Conservation (phyloP, 2,888 invertebrate species). For the Apodemia zela region DNA sequence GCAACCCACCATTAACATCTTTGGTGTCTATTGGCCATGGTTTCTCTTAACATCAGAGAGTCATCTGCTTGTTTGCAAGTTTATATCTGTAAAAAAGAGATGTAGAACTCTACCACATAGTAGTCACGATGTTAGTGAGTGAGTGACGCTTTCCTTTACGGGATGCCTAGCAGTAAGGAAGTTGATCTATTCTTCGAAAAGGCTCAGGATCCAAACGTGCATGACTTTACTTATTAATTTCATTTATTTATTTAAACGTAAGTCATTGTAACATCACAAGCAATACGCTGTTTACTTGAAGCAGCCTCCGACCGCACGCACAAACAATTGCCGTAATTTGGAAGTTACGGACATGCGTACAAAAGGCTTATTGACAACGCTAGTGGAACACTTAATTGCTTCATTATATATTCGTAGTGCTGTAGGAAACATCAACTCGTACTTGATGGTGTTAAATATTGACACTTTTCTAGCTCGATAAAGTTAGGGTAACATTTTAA, state of each 20-base stretch:
- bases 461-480: constrained; percentile 31
- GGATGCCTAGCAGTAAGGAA: no score
- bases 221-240: neutral
- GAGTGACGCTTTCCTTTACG: no score
- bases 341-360: constrained; percentile 24
- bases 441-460: constrained; percentile 40
- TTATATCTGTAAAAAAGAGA: no score
- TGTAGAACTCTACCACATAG: no score
- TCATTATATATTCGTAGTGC: constrained; percentile 51
- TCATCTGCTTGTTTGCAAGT: no score
- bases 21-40: no score
- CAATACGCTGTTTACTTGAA: neutral
- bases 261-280: neutral
- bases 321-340: constrained; percentile 38
- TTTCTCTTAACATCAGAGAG: no score
- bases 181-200: no score
- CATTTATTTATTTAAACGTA: neutral
- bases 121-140: no score
- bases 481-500: neutral
- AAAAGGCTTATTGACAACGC: constrained; percentile 31
- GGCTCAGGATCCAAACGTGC: no score
- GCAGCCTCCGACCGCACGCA: constrained; percentile 22
- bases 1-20: no score
- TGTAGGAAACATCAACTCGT: constrained; percentile 36
- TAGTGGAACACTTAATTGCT: constrained; percentile 46